A percentile compares a stretch with the other conserved stretches of the same genome.
These are phyloP conservation scores for Tuberolachnus salignus DNA, from an alignment of 2,888 invertebrate genomes.

Conservation along the genomic window DNA sequence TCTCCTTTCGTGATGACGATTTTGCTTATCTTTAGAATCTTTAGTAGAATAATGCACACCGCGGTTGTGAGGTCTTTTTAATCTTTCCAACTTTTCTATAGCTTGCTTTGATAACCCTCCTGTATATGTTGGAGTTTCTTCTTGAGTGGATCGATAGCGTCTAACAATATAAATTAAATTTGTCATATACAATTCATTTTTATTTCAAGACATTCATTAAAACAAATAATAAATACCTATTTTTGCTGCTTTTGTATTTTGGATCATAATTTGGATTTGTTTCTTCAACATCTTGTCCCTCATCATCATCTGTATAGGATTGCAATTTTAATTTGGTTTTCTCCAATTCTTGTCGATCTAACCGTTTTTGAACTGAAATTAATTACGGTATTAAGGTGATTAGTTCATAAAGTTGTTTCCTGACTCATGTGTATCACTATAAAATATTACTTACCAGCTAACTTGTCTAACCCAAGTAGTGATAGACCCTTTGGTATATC, in stretches of 20 bases:
- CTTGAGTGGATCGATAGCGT: slow-evolving; percentile 78
- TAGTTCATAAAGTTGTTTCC: background rate
- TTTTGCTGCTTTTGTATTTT: slow-evolving; percentile 57
- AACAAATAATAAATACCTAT: slow-evolving; percentile 14
- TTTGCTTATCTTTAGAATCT: slow-evolving; percentile 64
- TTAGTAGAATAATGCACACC: slow-evolving; percentile 75
- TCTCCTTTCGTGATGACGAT: slow-evolving; percentile 20
- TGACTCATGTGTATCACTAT: background rate
- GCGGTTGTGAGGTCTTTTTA: slow-evolving; percentile 69
- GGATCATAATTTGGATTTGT: background rate
- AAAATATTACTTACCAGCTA: slow-evolving; percentile 68
- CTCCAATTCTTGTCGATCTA: slow-evolving; percentile 61
- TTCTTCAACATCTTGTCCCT: slow-evolving; percentile 48
- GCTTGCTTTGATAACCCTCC: slow-evolving; percentile 87
- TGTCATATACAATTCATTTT: background rate
- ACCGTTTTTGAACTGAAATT: slow-evolving; percentile 61
- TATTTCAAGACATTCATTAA: background rate
- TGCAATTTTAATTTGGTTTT: slow-evolving; percentile 62
- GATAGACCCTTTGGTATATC: slow-evolving; percentile 69
- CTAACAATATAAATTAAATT: slow-evolving; percentile 61
- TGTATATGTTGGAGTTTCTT: slow-evolving; percentile 93
- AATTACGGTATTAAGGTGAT: background rate
- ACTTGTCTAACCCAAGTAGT: slow-evolving; percentile 80
- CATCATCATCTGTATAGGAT: slow-evolving; percentile 70
- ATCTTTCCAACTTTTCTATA: slow-evolving; percentile 59